Conservation (phyloP, 2,888 invertebrate species). For the Acanthosepion pharaonis region DNA sequence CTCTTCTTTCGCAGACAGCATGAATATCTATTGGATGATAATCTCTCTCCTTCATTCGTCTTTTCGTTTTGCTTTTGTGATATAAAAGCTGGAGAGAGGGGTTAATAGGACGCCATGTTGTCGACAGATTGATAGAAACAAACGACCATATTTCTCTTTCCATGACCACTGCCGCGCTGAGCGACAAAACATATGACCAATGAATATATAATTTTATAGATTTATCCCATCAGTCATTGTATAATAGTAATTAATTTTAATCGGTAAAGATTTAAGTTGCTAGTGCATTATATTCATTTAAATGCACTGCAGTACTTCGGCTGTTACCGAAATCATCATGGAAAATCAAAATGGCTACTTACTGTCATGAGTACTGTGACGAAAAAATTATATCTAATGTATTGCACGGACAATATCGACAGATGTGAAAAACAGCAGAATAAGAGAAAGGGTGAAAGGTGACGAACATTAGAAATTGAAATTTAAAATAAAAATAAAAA, state of each 20-base stretch:
- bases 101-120: background rate
- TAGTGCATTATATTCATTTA: background rate
- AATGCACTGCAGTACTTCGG: background rate
- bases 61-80: background rate
- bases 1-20: background rate
- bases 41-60: background rate
- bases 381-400: constrained; percentile 18
- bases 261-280: background rate
- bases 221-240: background rate
- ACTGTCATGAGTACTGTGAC: background rate
- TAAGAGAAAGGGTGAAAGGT: background rate
- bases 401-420: background rate
- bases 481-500: background rate
- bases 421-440: background rate
- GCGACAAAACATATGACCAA: constrained; percentile 41
- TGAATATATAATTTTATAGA: constrained; percentile 45
- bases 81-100: background rate
- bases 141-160: background rate
- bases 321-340: background rate
- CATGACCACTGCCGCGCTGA: background rate
- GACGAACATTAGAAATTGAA: constrained; percentile 33
- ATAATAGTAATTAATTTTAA: constrained; percentile 1
- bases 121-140: constrained; percentile 17
- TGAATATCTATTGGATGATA: background rate
- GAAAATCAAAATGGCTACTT: background rate